Percentiles rank a stretch among this genome's conserved stretches.
Evolutionary conservation across 1,140 invertebrate species (phyloP).

Genomic region (Trigoniulus corallinus): DNA sequence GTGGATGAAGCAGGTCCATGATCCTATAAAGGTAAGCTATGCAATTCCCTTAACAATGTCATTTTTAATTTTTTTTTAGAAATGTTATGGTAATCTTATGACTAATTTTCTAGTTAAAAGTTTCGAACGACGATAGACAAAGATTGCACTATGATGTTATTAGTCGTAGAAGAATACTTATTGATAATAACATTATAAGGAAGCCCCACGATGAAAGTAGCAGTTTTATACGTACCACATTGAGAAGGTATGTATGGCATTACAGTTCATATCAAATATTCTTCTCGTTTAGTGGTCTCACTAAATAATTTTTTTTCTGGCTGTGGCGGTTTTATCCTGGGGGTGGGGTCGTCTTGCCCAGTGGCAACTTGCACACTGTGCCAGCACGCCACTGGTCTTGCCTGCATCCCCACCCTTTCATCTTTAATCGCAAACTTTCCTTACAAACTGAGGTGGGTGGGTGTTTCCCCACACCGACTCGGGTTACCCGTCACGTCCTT

Average conservation of each 20-base stretch:
- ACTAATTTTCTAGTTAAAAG: constrained; percentile 23
- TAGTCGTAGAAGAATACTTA: constrained; percentile 44
- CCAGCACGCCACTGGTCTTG: too few relatives aligned
- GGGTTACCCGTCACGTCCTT: too few relatives aligned
- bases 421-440: too few relatives aligned
- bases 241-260: constrained; percentile 38
- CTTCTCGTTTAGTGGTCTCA: too few relatives aligned
- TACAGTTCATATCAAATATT: not conserved
- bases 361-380: too few relatives aligned
- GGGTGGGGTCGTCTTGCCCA: too few relatives aligned
- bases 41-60: not conserved
- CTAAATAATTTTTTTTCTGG: too few relatives aligned
- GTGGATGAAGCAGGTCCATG: constrained; percentile 69
- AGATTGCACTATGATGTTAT: constrained; percentile 59
- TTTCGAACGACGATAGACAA: constrained; percentile 65
- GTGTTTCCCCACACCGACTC: too few relatives aligned
- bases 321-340: too few relatives aligned
- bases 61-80: not conserved
- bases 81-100: not conserved
- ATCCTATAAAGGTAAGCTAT: constrained; percentile 36
- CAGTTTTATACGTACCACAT: constrained; percentile 68
- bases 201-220: constrained; percentile 58
- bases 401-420: too few relatives aligned
- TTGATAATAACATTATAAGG: constrained; percentile 60
- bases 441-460: too few relatives aligned